A percentile compares a stretch with the other conserved stretches of the same genome.
These are phyloP conservation scores for Horisme vitalbata DNA, from an alignment of 2,888 invertebrate species.

Conservation along the genomic window DNA sequence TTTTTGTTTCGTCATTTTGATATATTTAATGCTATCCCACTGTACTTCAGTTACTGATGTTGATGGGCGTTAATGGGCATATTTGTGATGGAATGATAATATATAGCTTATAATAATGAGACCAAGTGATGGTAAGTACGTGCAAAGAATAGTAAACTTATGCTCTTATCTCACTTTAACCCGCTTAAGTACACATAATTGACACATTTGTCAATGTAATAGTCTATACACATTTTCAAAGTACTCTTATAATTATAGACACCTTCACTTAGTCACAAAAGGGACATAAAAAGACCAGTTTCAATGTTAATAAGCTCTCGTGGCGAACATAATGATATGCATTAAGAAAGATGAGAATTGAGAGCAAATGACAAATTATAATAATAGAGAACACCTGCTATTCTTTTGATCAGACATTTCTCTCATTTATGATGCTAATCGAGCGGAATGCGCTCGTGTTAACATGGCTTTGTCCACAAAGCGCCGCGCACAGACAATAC, in stretches of 20 bases:
- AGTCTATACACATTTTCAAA: constrained; percentile 31
- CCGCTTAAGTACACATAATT: constrained; percentile 35
- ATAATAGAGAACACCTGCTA: constrained; percentile 80
- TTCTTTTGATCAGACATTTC: constrained; percentile 81
- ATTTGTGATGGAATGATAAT: not conserved
- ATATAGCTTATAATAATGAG: not conserved
- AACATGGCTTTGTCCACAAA: constrained; percentile 75
- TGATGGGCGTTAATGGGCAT: too few species aligned
- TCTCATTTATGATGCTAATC: constrained; percentile 82
- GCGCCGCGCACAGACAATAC: constrained; percentile 73
- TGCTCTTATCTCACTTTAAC: constrained; percentile 1
- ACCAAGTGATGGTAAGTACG: not conserved
- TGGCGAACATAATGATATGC: constrained; percentile 60
- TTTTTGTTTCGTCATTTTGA: too few species aligned
- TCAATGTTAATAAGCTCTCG: constrained; percentile 57
- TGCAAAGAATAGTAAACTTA: not conserved
- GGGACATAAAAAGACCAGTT: constrained; percentile 43
- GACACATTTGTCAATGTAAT: constrained; percentile 42
- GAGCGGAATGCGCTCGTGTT: constrained; percentile 75
- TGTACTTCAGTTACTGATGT: too few species aligned
- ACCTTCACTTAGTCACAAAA: constrained; percentile 47
- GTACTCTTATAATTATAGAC: constrained; percentile 39
- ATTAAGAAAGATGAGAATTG: constrained; percentile 54
- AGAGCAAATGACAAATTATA: constrained; percentile 78
- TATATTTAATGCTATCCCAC: too few species aligned